Evolutionary conservation across 64 coral and sea anemone genomes (phyloP).

Genomic region (Actinia equina): DNA sequence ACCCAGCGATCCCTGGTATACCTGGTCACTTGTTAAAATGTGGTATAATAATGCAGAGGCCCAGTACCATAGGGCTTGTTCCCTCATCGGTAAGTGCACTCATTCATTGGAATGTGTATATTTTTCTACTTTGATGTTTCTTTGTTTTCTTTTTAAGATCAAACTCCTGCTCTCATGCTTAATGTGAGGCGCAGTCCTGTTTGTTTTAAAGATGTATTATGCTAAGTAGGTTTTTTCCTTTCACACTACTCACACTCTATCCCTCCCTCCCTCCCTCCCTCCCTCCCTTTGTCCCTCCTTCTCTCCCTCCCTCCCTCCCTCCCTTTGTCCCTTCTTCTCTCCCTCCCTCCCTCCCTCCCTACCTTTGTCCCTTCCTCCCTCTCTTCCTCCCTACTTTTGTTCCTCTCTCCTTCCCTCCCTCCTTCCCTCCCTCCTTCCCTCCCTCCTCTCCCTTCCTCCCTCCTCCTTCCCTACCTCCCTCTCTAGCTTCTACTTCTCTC

Average conservation of each 20-base stretch:
- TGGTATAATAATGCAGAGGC: slow-evolving; percentile 98
- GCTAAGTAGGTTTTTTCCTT: background rate
- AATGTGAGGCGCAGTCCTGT: too few relatives aligned
- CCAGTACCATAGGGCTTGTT: slow-evolving; percentile 88
- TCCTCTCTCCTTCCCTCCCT: too few relatives aligned
- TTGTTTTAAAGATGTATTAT: too few relatives aligned
- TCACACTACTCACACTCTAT: background rate
- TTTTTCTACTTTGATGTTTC: too few relatives aligned
- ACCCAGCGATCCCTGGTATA: slow-evolving; percentile 93
- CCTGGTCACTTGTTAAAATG: slow-evolving; percentile 94
- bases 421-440: too few relatives aligned
- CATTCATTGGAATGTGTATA: background rate
- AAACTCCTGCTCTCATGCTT: too few relatives aligned
- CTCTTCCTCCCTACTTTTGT: too few relatives aligned
- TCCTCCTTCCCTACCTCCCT: too few relatives aligned
- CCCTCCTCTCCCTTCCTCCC: too few relatives aligned
- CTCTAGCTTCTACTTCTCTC: too few relatives aligned
- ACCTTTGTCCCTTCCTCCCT: too few relatives aligned
- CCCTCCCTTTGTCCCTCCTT: background rate
- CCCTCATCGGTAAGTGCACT: slow-evolving; percentile 45
- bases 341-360: background rate
- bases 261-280: background rate
- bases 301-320: background rate
- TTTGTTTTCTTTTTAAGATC: too few relatives aligned
- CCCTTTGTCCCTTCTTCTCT: background rate